phyloP scores from a whole-genome alignment of 2,797 vertebrate species.

The Enteromius mattozi region DNA sequence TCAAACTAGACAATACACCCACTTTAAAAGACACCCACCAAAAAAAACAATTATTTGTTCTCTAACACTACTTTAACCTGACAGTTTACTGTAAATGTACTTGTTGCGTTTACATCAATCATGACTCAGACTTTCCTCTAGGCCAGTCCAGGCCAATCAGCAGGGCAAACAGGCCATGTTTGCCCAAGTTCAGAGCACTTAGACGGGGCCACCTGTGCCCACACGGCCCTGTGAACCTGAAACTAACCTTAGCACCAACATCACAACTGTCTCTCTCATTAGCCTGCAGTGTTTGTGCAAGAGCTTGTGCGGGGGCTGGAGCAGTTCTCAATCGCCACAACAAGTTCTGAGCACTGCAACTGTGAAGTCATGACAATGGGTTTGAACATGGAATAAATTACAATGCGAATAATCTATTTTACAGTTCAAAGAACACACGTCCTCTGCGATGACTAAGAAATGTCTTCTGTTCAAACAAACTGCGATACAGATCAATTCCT shows the following conservation, averaged over 20 bases:
- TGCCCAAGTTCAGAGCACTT: constrained; percentile 62
- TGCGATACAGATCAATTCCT: constrained; percentile 16
- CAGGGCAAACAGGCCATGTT: constrained; percentile 78
- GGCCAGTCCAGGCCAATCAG: constrained; percentile 79
- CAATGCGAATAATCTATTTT: constrained; percentile 3
- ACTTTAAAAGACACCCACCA: neutral
- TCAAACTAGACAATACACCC: neutral
- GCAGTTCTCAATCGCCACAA: neutral
- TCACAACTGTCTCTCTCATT: constrained; percentile 80
- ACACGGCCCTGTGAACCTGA: constrained; percentile 66
- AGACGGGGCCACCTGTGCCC: constrained; percentile 71
- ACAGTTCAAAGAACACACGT: constrained; percentile 11
- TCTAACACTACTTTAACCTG: constrained; percentile 64
- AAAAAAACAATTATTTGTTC: constrained; percentile 39
- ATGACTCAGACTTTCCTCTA: constrained; percentile 61
- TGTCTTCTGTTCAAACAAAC: constrained; percentile 24
- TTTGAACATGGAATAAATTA: constrained; percentile 14
- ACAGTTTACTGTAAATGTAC: constrained; percentile 77
- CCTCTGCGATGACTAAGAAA: constrained; percentile 22
- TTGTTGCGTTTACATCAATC: constrained; percentile 72
- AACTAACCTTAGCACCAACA: constrained; percentile 77
- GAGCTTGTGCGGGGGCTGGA: constrained; percentile 20
- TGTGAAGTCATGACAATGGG: neutral
- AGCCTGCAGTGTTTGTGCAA: constrained; percentile 74
- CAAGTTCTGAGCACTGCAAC: neutral